These are phyloP conservation scores for Camponotus fellah DNA, from an alignment of 2,888 invertebrate species.

Conservation along the genomic window DNA sequence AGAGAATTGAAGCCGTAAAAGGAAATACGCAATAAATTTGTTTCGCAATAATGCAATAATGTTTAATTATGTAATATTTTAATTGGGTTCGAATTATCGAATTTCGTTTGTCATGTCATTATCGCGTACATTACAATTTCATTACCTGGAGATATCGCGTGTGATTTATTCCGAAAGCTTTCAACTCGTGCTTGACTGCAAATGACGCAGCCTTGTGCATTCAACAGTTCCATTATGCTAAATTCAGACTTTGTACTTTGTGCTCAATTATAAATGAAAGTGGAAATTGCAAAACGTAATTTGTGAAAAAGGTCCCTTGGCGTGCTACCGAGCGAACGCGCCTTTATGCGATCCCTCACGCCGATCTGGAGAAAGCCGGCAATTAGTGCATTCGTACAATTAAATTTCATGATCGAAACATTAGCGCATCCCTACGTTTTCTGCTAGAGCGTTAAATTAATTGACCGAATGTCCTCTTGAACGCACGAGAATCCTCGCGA, in stretches of 20 bases:
- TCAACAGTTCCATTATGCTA: background rate
- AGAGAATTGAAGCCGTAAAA: background rate
- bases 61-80: too few relatives aligned
- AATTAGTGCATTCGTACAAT: conserved; percentile 33
- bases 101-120: background rate
- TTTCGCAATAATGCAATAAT: too few relatives aligned
- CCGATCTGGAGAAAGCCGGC: background rate
- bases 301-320: conserved; percentile 4
- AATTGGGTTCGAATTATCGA: background rate
- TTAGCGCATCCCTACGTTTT: background rate
- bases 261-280: background rate
- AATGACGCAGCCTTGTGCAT: background rate
- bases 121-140: background rate
- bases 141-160: background rate
- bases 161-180: background rate
- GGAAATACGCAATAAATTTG: too few relatives aligned
- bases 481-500: background rate
- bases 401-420: background rate
- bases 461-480: background rate
- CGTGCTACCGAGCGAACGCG: background rate
- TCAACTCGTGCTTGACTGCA: background rate
- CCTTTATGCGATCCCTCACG: conserved; percentile 15
- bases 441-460: background rate
- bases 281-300: conserved; percentile 12
- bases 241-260: background rate